Conservation (phyloP, 2,113 vertebrate species). For the Todiramphus saurophagus region DNA sequence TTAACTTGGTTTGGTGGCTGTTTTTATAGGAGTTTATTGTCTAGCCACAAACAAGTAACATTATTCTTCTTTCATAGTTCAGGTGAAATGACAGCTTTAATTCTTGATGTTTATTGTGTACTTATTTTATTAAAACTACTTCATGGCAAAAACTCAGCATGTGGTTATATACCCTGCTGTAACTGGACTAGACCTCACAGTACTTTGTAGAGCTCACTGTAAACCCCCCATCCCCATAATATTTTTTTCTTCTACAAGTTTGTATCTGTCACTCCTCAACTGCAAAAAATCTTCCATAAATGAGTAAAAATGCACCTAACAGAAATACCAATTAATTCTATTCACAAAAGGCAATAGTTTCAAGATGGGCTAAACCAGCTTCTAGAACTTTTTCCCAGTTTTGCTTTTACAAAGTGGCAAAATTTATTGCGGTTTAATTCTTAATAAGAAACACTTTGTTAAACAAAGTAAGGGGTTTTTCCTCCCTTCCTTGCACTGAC, state of each 20-base stretch:
- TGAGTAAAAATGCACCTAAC: not conserved
- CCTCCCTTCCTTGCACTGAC: not conserved
- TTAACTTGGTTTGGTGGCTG: not conserved
- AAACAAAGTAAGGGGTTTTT: not conserved
- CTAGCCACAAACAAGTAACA: not conserved
- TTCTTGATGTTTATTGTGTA: not conserved
- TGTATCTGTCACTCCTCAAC: not conserved
- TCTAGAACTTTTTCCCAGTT: not conserved
- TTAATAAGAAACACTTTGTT: not conserved
- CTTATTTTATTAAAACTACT: not conserved
- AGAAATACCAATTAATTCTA: not conserved
- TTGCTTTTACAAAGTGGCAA: not conserved
- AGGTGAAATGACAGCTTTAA: not conserved
- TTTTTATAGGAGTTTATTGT: not conserved
- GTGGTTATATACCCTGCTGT: not conserved
- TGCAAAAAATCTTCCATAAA: not conserved
- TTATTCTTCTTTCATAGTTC: not conserved
- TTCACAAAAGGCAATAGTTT: not conserved
- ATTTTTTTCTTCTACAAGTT: not conserved
- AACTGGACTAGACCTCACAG: not conserved
- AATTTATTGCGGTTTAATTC: not conserved
- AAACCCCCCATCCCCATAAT: not conserved
- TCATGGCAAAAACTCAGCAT: not conserved
- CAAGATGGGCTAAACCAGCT: not conserved
- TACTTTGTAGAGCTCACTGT: not conserved